Evolutionary conservation across 2,888 invertebrate genomes (phyloP).

Genomic region (Hermaeophaga mercurialis): DNA sequence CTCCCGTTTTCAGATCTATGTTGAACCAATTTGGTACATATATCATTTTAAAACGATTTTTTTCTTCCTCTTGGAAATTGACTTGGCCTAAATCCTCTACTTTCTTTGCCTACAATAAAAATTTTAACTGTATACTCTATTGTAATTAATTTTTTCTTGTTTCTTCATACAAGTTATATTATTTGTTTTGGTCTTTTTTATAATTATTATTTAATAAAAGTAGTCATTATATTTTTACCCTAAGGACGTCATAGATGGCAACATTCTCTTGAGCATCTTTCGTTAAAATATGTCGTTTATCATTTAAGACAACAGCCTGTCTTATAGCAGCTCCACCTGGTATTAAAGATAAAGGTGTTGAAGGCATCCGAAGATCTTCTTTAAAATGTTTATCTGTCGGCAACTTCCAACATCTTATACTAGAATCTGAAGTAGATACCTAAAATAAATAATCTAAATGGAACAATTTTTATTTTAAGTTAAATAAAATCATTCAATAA

Average conservation of each 20-base stretch:
- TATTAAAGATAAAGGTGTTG: slow-evolving; percentile 62
- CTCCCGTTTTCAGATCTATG: slow-evolving; percentile 97
- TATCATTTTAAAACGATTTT: slow-evolving; percentile 88
- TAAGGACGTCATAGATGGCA: slow-evolving; percentile 91
- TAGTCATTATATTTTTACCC: slow-evolving; percentile 61
- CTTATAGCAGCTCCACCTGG: slow-evolving; percentile 93
- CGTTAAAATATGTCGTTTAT: slow-evolving; percentile 93
- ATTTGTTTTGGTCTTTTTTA: no score
- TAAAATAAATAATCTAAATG: slow-evolving; percentile 31
- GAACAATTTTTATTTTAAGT: no score
- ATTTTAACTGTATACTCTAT: not conserved
- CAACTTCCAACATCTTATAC: slow-evolving; percentile 58
- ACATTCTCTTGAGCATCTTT: slow-evolving; percentile 93
- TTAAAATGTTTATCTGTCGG: slow-evolving; percentile 56
- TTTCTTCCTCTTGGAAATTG: slow-evolving; percentile 91
- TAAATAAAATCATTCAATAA: no score
- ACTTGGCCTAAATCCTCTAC: slow-evolving; percentile 89
- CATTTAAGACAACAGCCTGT: slow-evolving; percentile 91
- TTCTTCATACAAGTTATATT: not conserved
- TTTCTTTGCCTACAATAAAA: slow-evolving; percentile 67
- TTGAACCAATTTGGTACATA: slow-evolving; percentile 99
- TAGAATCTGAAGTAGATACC: slow-evolving; percentile 71
- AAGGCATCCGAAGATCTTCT: slow-evolving; percentile 53
- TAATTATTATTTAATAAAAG: no score
- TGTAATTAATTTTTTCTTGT: no score